Conservation (phyloP, 2,888 invertebrate species). For the Ferdinandea cuprea region DNA sequence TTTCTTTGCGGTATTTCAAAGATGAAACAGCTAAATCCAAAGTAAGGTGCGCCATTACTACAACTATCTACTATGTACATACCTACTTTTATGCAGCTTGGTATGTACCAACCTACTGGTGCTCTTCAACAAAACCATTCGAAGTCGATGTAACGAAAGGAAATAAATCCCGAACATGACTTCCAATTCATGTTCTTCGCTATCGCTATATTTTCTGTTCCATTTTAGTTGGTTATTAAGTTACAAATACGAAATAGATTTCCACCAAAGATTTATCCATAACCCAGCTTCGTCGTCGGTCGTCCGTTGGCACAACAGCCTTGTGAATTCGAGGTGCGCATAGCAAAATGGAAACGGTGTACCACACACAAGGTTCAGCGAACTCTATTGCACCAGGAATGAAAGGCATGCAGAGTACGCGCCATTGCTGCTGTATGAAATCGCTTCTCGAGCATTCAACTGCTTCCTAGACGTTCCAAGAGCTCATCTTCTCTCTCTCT, state of each 20-base stretch:
- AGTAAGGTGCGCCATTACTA: background rate
- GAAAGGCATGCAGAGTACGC: slow-evolving; percentile 45
- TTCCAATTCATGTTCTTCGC: slow-evolving; percentile 45
- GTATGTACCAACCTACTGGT: background rate
- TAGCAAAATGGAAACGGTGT: slow-evolving; percentile 35
- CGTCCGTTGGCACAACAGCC: slow-evolving; percentile 18
- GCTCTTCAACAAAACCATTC: slow-evolving; percentile 1
- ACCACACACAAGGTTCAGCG: slow-evolving; percentile 55
- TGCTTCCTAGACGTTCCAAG: slow-evolving; percentile 35
- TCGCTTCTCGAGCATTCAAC: slow-evolving; percentile 1
- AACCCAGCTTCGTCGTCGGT: background rate
- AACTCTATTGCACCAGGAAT: slow-evolving; percentile 61
- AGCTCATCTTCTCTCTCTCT: slow-evolving; percentile 27
- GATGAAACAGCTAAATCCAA: background rate
- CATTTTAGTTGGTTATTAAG: slow-evolving; percentile 65
- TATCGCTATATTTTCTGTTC: slow-evolving; percentile 24
- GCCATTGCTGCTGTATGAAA: slow-evolving; percentile 7
- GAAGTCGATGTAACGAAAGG: slow-evolving; percentile 12
- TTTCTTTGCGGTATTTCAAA: slow-evolving; percentile 50
- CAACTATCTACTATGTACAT: background rate
- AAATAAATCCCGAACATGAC: slow-evolving; percentile 11
- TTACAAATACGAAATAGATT: slow-evolving; percentile 67
- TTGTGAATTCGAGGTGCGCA: slow-evolving; percentile 12
- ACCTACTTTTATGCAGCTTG: background rate
- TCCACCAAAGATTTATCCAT: slow-evolving; percentile 25